Base-by-base conservation (phyloP, 2,797 vertebrate genomes). In the Spondyliosoma cantharus region DNA sequence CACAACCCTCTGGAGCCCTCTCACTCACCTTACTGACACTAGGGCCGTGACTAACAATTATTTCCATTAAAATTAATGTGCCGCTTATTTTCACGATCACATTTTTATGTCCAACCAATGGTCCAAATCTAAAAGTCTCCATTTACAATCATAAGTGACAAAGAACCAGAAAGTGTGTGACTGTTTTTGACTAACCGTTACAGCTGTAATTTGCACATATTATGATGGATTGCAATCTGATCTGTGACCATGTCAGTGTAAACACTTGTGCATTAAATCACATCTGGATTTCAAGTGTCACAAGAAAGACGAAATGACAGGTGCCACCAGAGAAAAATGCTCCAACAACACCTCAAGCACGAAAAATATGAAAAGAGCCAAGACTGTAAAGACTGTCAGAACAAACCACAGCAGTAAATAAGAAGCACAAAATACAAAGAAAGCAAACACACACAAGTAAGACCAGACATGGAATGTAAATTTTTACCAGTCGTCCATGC, bases 401-500 rank as follows among this genome's bases (percentile, higher is more conserved):
- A 7, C 17, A 27, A 49, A 65, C 32, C 37, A 45, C 9, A 15
- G 13, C 24, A 57, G 42, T 42, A 15, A 29, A 49, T 9, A 25
- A 52, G n/a, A 20, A 25, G 27, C 27, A 3, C 37, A 32, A 16
- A 25, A 7, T 17, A 9, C 37, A 37, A 11, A 37, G 37, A 37
- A 37, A 37, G 9, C 9, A 37, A 11, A 37, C 37, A 37, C 37
- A 32, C 8, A 37, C 37, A 37, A 8, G 8, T 11, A 11, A 37
- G 37, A 37, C 37, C 37, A 37, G 2, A 37, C 37, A 37, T 2
- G 9, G 37, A 37, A 37, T 12, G 27, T 5, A 45, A 19, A 50
- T 42, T n/a, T 27, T 76, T 94, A 99, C 98, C 96, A 97, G 89
- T 27, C 95, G 94, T 65, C 95, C 96, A 17, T 97, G 97, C 54